phyloP scores from a whole-genome alignment of 1,140 invertebrate genomes.

The Trichogramma pretiosum region DNA sequence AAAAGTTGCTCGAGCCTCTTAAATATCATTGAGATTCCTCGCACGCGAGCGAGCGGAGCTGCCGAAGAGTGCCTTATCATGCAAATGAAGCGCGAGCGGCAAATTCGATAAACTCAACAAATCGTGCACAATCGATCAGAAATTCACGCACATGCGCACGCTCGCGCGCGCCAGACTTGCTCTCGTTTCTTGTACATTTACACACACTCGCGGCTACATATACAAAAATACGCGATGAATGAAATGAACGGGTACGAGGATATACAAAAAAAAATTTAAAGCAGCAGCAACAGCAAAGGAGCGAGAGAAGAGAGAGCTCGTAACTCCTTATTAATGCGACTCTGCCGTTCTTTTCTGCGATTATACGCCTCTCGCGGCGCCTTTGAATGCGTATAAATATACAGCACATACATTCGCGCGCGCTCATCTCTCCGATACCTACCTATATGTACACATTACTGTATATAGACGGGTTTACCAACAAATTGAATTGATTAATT shows the following conservation, averaged over 20 bases:
- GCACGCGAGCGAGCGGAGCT: too few species aligned
- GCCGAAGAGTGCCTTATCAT: neutral
- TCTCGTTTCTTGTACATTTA: too few species aligned
- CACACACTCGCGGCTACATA: too few species aligned
- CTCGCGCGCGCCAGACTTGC: neutral
- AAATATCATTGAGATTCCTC: too few species aligned
- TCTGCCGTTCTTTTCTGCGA: slow-evolving; percentile 23
- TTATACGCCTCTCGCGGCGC: slow-evolving; percentile 24
- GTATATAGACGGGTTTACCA: slow-evolving; percentile 3
- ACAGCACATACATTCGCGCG: too few species aligned
- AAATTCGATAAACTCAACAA: slow-evolving; percentile 18
- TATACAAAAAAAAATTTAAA: neutral
- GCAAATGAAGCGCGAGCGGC: too few species aligned
- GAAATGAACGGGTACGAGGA: neutral
- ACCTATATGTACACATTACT: too few species aligned
- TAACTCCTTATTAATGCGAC: slow-evolving; percentile 25
- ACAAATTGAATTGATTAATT: slow-evolving; percentile 18
- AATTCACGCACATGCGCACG: slow-evolving; percentile 13
- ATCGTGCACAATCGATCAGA: slow-evolving; percentile 25
- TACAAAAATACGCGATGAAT: neutral
- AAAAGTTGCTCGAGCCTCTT: too few species aligned
- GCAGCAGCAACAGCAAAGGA: neutral
- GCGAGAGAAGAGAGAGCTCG: slow-evolving; percentile 13
- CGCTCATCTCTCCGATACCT: slow-evolving; percentile 21
- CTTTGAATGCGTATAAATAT: slow-evolving; percentile 30